Evolutionary conservation across 2,888 invertebrate species (phyloP), one percentile per base, ranked within the genome.

Genomic region (Hypena proboscidalis): DNA sequence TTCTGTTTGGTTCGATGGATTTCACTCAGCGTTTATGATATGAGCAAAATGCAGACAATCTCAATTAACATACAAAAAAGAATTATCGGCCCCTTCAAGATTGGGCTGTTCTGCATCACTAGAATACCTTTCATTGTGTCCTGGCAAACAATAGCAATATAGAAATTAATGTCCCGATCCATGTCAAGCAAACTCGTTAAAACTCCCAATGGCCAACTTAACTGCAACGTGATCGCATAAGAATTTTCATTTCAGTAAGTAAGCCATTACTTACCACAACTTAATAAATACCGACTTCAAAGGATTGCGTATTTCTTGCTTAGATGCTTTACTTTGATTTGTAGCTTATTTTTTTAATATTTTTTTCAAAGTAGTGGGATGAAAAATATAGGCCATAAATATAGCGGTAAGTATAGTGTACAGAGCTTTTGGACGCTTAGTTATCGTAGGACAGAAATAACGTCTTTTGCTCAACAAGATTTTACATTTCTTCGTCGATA

Each of bases 121-220:
- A 56, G 64, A 67, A 78, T 76, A 64, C 63, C 68, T 59, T 53
- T 59, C 76, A 77, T 77, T 76, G 73, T 72, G 53, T 51, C 40
- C 42, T 47, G 48, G 46, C 63, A 71, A 58, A 83, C 83, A 84
- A 83, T 83, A 77, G 83, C 58, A 67, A 79, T 84, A 75, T 70
- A 76, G 69, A 77, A 69, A 78, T 77, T 71, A 70, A 77, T 76
- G 74, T 67, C 58, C 60, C 36, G 70, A 77, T 79, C 70, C 60
- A 73, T 76, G 72, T 72, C 74, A 70, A 60, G 41, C 36, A 58
- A 62, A 60, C 44, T 63, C 67, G 59, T 66, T 63, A 62, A 67
- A 64, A 68, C 59, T 58, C 55, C 63, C 29, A 14, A 38, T 37
- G 37, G 40, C 41, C 43, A 34, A 23, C 44, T 31, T 15, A 33